Evolutionary conservation across 2,888 invertebrate species (phyloP), one percentile per base, ranked within the genome.

Genomic region (Drymonia ruficornis): DNA sequence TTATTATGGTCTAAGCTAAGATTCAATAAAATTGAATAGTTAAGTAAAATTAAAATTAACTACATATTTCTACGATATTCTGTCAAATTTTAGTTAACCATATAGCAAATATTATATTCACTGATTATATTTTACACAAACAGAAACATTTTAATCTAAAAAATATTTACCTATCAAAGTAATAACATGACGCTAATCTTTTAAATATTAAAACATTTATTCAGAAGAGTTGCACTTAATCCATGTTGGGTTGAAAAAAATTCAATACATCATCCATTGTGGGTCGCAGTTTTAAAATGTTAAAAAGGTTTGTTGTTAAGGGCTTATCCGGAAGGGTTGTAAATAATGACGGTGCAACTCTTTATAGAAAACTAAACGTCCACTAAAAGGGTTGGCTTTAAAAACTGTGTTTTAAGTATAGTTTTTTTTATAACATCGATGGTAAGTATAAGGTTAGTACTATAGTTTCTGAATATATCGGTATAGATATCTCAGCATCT

Each of bases 141-240:
- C 63, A 83, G 69, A 76, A 79, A 82, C 78, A 79, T 76, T 76
- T 69, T 74, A 81, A 75, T 79, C 55, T 19, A 62, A 61, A 61
- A 66, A 86, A 86, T 86, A 86, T 87, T 87, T 86, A 79, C 83
- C 67, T 81, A 74, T 64, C 56, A 62, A 58, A 62, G 67, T 72
- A 76, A 82, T 76, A 79, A 91, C 89, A 91, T 84, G 91, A 86
- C 85, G 85, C 71, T 92, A 91, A 92, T 91, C 92, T 87, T 80
- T 89, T 91, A 91, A 92, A 91, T 86, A 91, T 91, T 91, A 88
- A 91, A 91, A 91, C 91, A 91, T 91, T 91, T 89, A 85, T 81
- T 74, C 76, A 81, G 77, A 74, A 72, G 74, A 81, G 79, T 78
- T 65, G 66, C 64, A 59, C 50, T 49, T 90, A 90, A 91, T 87